Conservation (phyloP, 1,140 invertebrate genomes). For the Drosophila insularis region DNA sequence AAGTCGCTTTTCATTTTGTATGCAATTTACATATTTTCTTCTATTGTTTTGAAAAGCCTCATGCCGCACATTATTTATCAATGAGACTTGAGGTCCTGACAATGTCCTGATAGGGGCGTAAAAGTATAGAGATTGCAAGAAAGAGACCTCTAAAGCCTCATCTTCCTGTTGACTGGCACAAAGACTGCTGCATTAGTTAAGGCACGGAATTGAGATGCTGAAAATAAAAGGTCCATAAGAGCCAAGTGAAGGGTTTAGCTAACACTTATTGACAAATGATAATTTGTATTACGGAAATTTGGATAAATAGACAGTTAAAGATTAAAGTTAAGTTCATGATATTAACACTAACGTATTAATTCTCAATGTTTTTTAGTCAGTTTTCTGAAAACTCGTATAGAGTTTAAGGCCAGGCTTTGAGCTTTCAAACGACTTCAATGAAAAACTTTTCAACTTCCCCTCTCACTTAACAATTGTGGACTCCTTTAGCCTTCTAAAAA, state of each 20-base stretch:
- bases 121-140: slow-evolving; percentile 5
- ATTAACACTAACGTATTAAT: background rate
- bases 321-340: background rate
- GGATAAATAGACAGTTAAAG: background rate
- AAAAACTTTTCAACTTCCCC: no score
- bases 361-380: background rate
- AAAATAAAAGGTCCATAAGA: background rate
- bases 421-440: background rate
- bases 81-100: slow-evolving; percentile 20
- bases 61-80: slow-evolving; percentile 49
- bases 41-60: slow-evolving; percentile 67
- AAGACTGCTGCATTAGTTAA: background rate
- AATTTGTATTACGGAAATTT: slow-evolving; percentile 1
- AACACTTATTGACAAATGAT: slow-evolving; percentile 4
- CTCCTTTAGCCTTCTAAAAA: background rate
- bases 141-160: background rate
- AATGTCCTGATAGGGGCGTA: slow-evolving; percentile 27
- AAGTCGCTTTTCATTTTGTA: slow-evolving; percentile 35
- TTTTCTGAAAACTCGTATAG: background rate
- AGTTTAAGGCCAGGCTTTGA: no score
- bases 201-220: background rate
- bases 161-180: slow-evolving; percentile 7
- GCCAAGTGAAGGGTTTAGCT: background rate
- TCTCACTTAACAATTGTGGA: background rate
- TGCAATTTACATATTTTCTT: slow-evolving; percentile 65